Conservation (phyloP, 2,113 vertebrate genomes). For the Mesitornis unicolor region DNA sequence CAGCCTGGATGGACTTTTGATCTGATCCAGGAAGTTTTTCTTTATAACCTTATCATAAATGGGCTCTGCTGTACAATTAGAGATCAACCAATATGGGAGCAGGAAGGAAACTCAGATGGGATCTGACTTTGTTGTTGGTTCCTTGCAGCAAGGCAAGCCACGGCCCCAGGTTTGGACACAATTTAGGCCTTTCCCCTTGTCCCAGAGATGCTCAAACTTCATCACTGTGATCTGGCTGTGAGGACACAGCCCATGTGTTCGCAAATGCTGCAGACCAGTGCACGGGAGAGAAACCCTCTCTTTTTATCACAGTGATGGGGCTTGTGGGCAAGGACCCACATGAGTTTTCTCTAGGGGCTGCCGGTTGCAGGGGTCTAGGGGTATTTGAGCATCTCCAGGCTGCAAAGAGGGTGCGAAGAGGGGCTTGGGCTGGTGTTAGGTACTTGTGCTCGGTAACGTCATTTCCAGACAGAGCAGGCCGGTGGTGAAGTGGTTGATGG, state of each 20-base stretch:
- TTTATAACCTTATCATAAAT: neutral
- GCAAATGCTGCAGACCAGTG: neutral
- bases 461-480: neutral
- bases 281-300: neutral
- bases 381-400: neutral
- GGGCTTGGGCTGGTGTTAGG: neutral
- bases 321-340: fast-evolving
- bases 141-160: neutral
- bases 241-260: neutral
- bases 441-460: neutral
- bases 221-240: neutral
- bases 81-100: neutral
- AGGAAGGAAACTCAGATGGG: neutral
- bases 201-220: neutral
- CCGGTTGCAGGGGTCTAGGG: neutral
- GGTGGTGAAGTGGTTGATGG: constrained; percentile 41
- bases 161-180: neutral
- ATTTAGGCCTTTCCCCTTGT: neutral
- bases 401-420: neutral
- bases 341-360: neutral
- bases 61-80: neutral
- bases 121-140: neutral
- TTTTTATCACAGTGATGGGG: neutral
- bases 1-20: neutral
- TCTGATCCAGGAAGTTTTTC: neutral